Percentiles rank a stretch among this genome's conserved stretches.
Evolutionary conservation across 2,113 vertebrate genomes (phyloP).

Genomic region (Hydrochoerus hydrochaeris): DNA sequence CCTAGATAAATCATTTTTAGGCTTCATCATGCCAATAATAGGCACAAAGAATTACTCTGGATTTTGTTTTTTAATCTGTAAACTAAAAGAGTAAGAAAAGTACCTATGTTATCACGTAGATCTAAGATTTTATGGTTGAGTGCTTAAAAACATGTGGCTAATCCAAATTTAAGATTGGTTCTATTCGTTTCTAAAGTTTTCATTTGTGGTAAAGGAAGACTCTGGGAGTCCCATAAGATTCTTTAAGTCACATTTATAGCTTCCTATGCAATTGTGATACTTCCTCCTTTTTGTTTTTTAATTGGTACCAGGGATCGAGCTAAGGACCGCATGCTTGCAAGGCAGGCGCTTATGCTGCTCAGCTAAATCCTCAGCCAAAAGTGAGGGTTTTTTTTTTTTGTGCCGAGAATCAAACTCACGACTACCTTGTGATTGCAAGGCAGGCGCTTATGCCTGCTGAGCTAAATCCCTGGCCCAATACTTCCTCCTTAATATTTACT

Average conservation of each 20-base stretch:
- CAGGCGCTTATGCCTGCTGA: too few species aligned
- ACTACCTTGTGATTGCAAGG: too few species aligned
- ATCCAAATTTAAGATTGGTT: conserved; percentile 27
- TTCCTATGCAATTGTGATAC: conserved; percentile 38
- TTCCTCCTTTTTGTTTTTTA: neutral
- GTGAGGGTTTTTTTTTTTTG: too few species aligned
- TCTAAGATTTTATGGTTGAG: conserved; percentile 24
- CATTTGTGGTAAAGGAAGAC: conserved; percentile 36
- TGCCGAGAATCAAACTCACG: too few species aligned
- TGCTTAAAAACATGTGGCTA: conserved; percentile 31
- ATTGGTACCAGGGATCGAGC: too few species aligned
- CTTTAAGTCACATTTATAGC: conserved; percentile 21
- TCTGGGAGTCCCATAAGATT: conserved; percentile 20
- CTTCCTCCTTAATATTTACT: conserved; percentile 37
- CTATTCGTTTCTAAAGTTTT: conserved; percentile 44
- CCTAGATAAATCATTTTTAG: conserved; percentile 19
- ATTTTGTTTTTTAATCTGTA: conserved; percentile 46
- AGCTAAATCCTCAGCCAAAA: too few species aligned
- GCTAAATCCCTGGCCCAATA: too few species aligned
- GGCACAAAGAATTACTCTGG: neutral
- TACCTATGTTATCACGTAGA: neutral
- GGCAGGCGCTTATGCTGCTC: too few species aligned
- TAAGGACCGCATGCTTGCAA: too few species aligned
- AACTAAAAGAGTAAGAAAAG: conserved; percentile 13
- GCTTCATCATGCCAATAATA: conserved; percentile 32